Evolutionary conservation across 1,140 invertebrate species (phyloP).

Genomic region (Temnothorax nylanderi): DNA sequence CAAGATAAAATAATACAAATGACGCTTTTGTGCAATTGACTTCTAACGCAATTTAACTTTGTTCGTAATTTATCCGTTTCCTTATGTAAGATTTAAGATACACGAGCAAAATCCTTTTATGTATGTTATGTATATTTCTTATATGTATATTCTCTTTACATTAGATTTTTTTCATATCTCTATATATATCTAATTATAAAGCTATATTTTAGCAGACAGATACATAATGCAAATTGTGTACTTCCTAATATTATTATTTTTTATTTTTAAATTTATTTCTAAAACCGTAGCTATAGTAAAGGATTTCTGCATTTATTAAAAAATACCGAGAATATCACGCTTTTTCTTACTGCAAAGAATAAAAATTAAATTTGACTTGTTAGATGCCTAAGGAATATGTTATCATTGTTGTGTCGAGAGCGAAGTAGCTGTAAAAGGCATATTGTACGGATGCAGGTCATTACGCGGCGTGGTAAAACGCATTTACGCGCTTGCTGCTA

Average conservation of each 20-base stretch:
- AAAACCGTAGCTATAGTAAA: not conserved
- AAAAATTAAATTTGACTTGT: constrained; percentile 19
- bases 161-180: not conserved
- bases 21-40: constrained; percentile 15
- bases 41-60: constrained; percentile 8
- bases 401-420: not conserved
- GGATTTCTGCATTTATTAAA: not conserved
- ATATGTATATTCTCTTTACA: not conserved
- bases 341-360: not conserved
- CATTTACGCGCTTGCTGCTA: constrained; percentile 28
- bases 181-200: not conserved
- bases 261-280: not conserved
- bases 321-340: not conserved
- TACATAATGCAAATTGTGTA: not conserved
- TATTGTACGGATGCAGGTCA: constrained; percentile 19
- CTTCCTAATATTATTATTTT: not conserved
- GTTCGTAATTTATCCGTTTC: constrained; percentile 2
- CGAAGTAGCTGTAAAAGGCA: constrained; percentile 9
- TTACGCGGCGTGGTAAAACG: not conserved
- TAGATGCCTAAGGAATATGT: constrained; percentile 1
- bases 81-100: not conserved
- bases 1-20: constrained; percentile 39
- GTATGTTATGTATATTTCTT: not conserved
- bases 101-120: not conserved
- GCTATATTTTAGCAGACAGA: not conserved